phyloP scores from a whole-genome alignment of 2,797 vertebrate genomes.

The Oceanodroma leucorhoa region DNA sequence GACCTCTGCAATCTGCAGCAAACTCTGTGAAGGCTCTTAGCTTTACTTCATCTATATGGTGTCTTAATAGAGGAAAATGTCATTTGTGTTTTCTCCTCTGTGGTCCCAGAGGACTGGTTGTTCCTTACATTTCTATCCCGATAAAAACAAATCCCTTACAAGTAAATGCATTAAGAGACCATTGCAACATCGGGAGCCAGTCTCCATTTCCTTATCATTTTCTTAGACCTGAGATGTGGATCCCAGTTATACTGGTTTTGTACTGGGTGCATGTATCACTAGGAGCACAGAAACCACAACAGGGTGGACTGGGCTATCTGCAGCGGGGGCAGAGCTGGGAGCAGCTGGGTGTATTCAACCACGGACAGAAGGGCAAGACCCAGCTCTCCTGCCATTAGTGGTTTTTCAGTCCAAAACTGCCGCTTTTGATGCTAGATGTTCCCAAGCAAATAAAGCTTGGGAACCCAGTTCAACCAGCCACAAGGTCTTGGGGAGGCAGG shows the following conservation, averaged over 20 bases:
- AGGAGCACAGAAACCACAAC: not conserved
- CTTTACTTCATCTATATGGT: not conserved
- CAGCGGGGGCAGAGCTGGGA: not conserved
- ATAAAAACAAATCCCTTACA: not conserved
- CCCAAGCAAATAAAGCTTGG: not conserved
- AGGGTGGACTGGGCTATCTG: no score
- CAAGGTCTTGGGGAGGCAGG: not conserved
- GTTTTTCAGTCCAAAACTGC: not conserved
- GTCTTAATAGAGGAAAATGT: not conserved
- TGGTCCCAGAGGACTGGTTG: not conserved
- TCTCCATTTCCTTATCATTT: not conserved
- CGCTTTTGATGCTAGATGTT: not conserved
- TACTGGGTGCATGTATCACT: accelerated
- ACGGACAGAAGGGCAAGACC: not conserved
- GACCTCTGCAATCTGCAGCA: not conserved
- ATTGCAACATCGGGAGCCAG: not conserved
- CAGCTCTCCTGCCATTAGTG: not conserved
- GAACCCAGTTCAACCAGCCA: not conserved
- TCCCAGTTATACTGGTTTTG: not conserved
- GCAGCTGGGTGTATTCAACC: not conserved
- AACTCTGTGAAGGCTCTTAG: not conserved
- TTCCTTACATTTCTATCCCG: not conserved
- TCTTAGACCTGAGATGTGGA: not conserved
- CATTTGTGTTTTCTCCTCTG: not conserved
- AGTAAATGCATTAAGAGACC: not conserved